phyloP scores from a whole-genome alignment of 2,113 vertebrate species.

The Plotosus lineatus region DNA sequence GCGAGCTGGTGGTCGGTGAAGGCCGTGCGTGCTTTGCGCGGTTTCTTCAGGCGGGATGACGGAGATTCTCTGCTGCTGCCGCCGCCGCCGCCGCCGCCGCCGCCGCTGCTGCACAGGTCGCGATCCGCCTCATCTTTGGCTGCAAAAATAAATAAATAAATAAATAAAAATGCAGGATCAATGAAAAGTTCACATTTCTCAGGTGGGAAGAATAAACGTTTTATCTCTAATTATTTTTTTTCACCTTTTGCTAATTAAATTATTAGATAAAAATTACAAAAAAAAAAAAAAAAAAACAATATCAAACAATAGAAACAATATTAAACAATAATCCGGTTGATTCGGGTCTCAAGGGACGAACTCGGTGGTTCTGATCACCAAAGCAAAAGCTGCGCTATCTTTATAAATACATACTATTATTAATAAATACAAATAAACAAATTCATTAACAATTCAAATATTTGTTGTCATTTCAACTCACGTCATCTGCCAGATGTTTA shows the following conservation, averaged over 20 bases:
- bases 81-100: slow-evolving; percentile 82
- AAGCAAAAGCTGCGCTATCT: too few species aligned
- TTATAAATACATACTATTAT: neutral
- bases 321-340: slow-evolving; percentile 84
- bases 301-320: too few species aligned
- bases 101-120: slow-evolving; percentile 84
- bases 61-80: slow-evolving; percentile 84
- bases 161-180: neutral
- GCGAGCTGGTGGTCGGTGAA: slow-evolving; percentile 93
- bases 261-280: too few species aligned
- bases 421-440: neutral
- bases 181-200: neutral
- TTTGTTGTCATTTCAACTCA: neutral
- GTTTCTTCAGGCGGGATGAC: slow-evolving; percentile 82
- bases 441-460: neutral
- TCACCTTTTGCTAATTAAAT: neutral
- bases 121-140: slow-evolving; percentile 86
- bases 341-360: slow-evolving; percentile 80
- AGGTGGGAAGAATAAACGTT: neutral
- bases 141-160: slow-evolving; percentile 51
- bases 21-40: slow-evolving; percentile 89
- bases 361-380: too few species aligned
- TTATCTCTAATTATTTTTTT: neutral
- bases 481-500: too few species aligned
- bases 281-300: too few species aligned